phyloP scores from a whole-genome alignment of 2,797 vertebrate genomes.

The Eulemur albifrons region DNA sequence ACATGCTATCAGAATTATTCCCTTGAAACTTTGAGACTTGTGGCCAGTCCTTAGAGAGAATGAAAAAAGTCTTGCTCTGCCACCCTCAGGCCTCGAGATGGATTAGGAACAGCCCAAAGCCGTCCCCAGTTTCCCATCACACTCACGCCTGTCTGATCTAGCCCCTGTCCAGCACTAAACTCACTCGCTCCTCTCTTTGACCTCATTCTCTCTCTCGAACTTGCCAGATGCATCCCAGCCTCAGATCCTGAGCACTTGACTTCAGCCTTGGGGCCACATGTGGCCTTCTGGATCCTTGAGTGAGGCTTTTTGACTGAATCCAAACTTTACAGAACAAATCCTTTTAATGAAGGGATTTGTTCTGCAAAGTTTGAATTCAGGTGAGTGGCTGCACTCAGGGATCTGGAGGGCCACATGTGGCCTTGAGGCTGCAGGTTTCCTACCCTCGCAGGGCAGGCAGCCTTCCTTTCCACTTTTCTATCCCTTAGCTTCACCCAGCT shows the following conservation, averaged over 20 bases:
- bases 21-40: neutral
- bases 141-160: neutral
- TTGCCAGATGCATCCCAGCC: neutral
- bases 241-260: neutral
- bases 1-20: neutral
- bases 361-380: no score
- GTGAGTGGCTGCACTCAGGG: no score
- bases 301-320: neutral
- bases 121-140: neutral
- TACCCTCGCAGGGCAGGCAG: neutral
- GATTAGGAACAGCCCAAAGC: neutral
- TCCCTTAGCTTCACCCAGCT: neutral
- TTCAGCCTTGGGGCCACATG: neutral
- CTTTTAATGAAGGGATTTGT: neutral
- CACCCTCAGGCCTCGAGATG: neutral
- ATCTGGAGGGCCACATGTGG: neutral
- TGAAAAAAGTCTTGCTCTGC: neutral
- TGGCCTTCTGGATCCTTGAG: neutral
- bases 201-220: neutral
- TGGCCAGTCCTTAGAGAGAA: neutral
- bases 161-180: accelerated
- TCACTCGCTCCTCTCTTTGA: accelerated
- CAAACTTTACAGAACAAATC: neutral
- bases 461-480: neutral
- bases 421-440: neutral